Base-by-base conservation (phyloP, 2,113 vertebrate genomes). In the Fregetta grallaria region DNA sequence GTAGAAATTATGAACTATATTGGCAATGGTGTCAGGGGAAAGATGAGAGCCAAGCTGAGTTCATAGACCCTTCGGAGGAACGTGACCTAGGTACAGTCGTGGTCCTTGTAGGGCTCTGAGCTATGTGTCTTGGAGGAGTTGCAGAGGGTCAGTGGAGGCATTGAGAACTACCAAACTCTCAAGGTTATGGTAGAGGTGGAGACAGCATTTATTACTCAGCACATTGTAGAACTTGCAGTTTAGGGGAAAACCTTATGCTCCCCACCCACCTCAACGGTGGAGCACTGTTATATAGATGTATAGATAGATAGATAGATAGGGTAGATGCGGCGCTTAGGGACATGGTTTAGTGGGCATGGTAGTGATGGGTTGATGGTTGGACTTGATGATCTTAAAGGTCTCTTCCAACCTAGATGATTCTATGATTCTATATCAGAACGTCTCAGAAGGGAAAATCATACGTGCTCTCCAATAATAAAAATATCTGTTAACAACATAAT, bases 201-300 rank as follows among this genome's bases (percentile, higher is more conserved):
- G 11, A 47, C 27, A 50, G 52, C 10, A 30, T 72, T 40, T 76
- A 4, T 38, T 19, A 13, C 22, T 59, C 13, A 30, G n/a, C 13
- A 16, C 10, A 10, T 18, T 71, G 30, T 5, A 47, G 66, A 71
- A 40, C n/a, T 44, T 66, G 45, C 25, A 30, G 27, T 19, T 75
- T 49, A 79, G 47, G 20, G 30, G 21, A 38, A 62, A 58, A 23
- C 12, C 4, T 55, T 70, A 27, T 38, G 20, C 20, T 73, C 3
- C 1, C 16, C 10, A 15, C 1, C 2, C 8, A 61, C 58, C 58
- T 36, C 74, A 66, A 0, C 2, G 7, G 44, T 26, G 40, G 22
- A 74, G 15, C 55, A 36, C 6, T 45, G 13, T 38, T 91, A 10
- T 34, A 11, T n/a, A n/a, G n/a, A n/a, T n/a, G n/a, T n/a, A n/a